Base-by-base conservation (phyloP, 2,797 vertebrate species). In the Channa striata region DNA sequence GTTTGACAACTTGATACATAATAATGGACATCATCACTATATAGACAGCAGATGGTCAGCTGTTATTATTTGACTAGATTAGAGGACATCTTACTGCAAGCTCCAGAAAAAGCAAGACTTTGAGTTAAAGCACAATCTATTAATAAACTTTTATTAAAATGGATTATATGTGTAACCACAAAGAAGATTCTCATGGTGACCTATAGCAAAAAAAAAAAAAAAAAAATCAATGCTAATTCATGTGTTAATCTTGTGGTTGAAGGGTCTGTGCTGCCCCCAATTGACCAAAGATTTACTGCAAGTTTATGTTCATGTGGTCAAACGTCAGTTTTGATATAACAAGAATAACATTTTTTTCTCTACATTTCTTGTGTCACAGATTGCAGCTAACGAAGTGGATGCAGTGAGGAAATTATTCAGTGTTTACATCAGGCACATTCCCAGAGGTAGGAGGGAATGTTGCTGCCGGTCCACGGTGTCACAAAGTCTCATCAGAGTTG, bases 321-420 rank as follows among this genome's bases (percentile, higher is more conserved):
- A 49, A 46, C 4, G 23, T 42, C 13, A 39, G 13, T 44, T 52
- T 69, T 13, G 20, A n/a, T 37, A 5, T n/a, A 5, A 51, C 4
- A 39, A 13, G 8, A 21, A 47, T 54, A 0, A 42, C 46, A 1
- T 9, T 66, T 67, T 9, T 43, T 14, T 5, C 34, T 65, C 3
- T 23, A 25, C 2, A 11, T 65, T 50, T 70, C 23, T 39, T 66
- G 2, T 70, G 16, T 60, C 54, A 39, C 80, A 95, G 94, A 91
- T 95, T 58, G 93, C 94, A 34, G 93, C 93, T 12, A 87, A 95
- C 6, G 69, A 93, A 69, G 60, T 92, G 42, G 94, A 95, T 74
- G 92, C 94, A 5, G 90, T 95, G 56, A 93, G 93, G 51, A 94
- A 88, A 83, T 79, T 30, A 11, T 95, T 95, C 58, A 59, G 21